Evolutionary conservation across 37 sponge, comb jelly and placozoan species (phyloP).

Genomic region (Crambe crambe): DNA sequence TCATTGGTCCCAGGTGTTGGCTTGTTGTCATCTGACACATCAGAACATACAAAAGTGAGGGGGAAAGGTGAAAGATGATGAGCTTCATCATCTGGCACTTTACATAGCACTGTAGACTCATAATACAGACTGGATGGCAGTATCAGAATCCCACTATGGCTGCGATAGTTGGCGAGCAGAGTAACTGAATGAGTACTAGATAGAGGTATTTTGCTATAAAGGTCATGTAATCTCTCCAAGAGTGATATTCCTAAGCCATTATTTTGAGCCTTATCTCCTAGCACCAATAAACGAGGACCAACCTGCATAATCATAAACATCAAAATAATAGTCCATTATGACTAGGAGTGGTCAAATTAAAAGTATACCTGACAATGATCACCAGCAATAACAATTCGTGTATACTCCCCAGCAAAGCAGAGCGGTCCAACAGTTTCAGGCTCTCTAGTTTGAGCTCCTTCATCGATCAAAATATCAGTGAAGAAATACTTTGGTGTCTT

Average conservation of each 20-base stretch:
- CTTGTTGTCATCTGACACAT: background rate
- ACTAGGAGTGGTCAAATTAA: no score
- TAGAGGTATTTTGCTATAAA: constrained; percentile 20
- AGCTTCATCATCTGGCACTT: constrained; percentile 8
- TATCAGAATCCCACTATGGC: constrained; percentile 52
- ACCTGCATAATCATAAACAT: constrained; percentile 46
- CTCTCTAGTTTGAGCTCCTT: no score
- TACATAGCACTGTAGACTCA: constrained; percentile 41
- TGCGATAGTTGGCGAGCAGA: constrained; percentile 62
- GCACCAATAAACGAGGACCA: constrained; percentile 71
- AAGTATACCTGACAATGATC: no score
- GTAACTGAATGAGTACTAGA: background rate
- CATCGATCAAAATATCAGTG: constrained; percentile 79
- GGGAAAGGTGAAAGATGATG: constrained; percentile 54
- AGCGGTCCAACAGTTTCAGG: no score
- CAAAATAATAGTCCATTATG: no score
- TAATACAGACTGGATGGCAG: constrained; percentile 74
- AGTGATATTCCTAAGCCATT: constrained; percentile 65
- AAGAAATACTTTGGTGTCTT: constrained; percentile 22
- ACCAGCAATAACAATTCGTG: no score
- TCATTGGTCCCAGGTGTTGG: background rate
- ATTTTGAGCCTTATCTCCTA: constrained; percentile 57
- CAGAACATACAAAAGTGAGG: constrained; percentile 62
- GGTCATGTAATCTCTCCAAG: constrained; percentile 46
- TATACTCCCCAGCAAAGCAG: no score